phyloP scores from a whole-genome alignment of 2,113 vertebrate species.

The Lagenorhynchus albirostris region DNA sequence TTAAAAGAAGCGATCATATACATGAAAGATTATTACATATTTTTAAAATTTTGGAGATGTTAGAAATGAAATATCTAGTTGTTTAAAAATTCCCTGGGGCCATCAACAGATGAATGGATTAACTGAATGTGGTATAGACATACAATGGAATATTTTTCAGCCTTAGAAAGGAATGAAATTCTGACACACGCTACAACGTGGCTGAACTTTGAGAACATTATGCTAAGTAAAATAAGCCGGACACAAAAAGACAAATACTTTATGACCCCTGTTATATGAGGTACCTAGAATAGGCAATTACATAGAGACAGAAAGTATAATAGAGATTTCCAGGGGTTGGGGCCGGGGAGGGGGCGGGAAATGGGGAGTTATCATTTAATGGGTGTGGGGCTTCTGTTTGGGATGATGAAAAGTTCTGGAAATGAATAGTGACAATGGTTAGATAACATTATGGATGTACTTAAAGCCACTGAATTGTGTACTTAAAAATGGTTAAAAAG shows the following conservation, averaged over 20 bases:
- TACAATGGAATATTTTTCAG: not conserved
- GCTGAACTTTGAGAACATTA: not conserved
- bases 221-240: not conserved
- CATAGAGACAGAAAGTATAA: not conserved
- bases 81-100: not conserved
- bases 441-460: not conserved
- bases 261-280: not conserved
- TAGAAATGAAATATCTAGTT: not conserved
- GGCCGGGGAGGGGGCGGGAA: rapidly evolving
- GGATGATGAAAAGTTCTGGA: not conserved
- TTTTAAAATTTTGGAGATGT: not conserved
- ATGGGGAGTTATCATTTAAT: not conserved
- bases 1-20: not conserved
- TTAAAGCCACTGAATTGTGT: not conserved
- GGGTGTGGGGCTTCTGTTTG: not conserved
- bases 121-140: too few relatives aligned
- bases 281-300: not conserved
- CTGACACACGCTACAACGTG: not conserved
- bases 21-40: not conserved
- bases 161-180: not conserved
- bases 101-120: too few relatives aligned
- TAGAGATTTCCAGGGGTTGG: not conserved
- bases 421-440: not conserved
- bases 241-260: not conserved
- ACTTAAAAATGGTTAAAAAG: not conserved